phyloP scores from a whole-genome alignment of 2,113 vertebrate species.

The Corvus hawaiiensis region DNA sequence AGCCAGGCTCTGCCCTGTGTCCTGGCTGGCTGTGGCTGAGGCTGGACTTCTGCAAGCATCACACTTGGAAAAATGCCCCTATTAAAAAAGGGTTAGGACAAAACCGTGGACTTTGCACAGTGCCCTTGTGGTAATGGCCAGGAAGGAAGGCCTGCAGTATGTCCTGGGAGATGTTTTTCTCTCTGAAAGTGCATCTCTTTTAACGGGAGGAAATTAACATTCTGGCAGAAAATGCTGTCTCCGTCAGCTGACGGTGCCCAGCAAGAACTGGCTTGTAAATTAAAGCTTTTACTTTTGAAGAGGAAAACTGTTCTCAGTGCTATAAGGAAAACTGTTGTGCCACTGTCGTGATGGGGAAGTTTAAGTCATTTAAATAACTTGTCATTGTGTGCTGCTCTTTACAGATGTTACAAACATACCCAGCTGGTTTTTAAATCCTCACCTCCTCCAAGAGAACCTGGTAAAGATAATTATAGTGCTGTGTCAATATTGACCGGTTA shows the following conservation, averaged over 20 bases:
- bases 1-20: not conserved
- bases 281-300: constrained; percentile 8
- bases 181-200: constrained; percentile 4
- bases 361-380: not conserved
- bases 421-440: constrained; percentile 22
- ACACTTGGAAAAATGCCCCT: not conserved
- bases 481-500: constrained; percentile 27
- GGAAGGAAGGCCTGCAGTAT: not conserved
- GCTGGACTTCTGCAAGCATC: not conserved
- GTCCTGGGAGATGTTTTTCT: constrained; percentile 30
- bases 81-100: not conserved
- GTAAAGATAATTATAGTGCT: not conserved
- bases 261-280: constrained; percentile 16
- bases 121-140: not conserved
- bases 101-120: not conserved
- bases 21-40: not conserved
- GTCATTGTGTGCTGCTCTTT: not conserved
- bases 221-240: not conserved
- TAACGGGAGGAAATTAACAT: constrained; percentile 9
- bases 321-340: not conserved
- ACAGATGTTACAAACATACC: not conserved
- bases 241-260: not conserved
- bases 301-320: not conserved
- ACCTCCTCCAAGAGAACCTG: constrained; percentile 16
- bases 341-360: not conserved